Percentiles rank a stretch among this genome's conserved stretches.
These are phyloP conservation scores for Oncorhynchus tshawytscha DNA, from an alignment of 2,113 vertebrate genomes.

Conservation along the genomic window DNA sequence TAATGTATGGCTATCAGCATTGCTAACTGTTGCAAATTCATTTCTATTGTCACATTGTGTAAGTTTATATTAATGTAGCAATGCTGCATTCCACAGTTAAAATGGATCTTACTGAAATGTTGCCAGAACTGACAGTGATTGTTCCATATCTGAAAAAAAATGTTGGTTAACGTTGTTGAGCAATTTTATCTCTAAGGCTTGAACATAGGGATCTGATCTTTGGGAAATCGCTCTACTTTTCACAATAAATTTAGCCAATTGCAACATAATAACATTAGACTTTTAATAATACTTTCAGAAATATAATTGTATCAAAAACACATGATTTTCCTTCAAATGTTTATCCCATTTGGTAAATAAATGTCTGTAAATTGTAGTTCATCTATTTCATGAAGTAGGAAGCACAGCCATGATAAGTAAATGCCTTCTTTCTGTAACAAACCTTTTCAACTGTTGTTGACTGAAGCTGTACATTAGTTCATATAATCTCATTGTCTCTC, in stretches of 20 bases:
- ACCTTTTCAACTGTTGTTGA: background rate
- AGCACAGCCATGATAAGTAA: constrained; percentile 33
- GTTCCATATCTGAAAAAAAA: background rate
- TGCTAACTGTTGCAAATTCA: background rate
- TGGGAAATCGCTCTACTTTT: constrained; percentile 7
- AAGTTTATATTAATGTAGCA: background rate
- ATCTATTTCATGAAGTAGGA: constrained; percentile 19
- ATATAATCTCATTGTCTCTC: constrained; percentile 15
- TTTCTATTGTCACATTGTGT: background rate
- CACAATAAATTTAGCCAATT: background rate
- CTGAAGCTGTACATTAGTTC: constrained; percentile 31
- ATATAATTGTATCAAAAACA: constrained; percentile 10
- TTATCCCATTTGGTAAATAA: constrained; percentile 19
- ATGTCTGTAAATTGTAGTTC: constrained; percentile 11
- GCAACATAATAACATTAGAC: background rate
- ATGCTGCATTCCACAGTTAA: constrained; percentile 8
- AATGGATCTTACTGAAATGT: background rate
- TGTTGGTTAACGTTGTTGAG: background rate
- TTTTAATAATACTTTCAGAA: constrained; percentile 4
- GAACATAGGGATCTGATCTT: constrained; percentile 10
- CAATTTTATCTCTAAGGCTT: background rate
- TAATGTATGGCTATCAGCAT: constrained; percentile 12
- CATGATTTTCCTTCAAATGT: background rate
- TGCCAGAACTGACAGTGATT: constrained; percentile 7
- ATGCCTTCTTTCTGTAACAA: constrained; percentile 27